Percentiles rank a stretch among this genome's conserved stretches.
Evolutionary conservation across 2,797 vertebrate species (phyloP).

Genomic region (Pseudocheirus occidentalis): DNA sequence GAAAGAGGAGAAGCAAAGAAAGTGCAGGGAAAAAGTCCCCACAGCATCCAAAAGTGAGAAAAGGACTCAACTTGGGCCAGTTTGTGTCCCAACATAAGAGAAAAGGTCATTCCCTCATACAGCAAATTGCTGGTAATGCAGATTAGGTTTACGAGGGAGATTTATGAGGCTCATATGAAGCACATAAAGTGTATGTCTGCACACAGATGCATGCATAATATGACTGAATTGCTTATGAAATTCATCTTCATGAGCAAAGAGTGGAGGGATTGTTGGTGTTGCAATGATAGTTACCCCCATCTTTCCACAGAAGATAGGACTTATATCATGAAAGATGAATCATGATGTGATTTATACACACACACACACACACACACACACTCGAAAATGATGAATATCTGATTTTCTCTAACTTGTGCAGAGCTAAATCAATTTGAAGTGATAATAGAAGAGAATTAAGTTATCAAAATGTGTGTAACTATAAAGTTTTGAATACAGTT

Average conservation of each 20-base stretch:
- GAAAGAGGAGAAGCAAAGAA: background rate
- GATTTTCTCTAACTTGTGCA: slow-evolving; percentile 78
- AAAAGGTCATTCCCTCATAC: slow-evolving; percentile 69
- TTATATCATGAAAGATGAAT: slow-evolving; percentile 78
- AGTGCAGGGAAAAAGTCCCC: slow-evolving; percentile 32
- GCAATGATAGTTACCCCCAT: slow-evolving; percentile 69
- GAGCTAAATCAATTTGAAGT: slow-evolving; percentile 80
- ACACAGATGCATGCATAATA: slow-evolving; percentile 70
- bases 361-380: slow-evolving; percentile 59
- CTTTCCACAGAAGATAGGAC: slow-evolving; percentile 73
- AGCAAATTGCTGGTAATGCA: slow-evolving; percentile 65
- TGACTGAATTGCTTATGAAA: slow-evolving; percentile 74
- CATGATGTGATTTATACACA: slow-evolving; percentile 73
- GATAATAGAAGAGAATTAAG: slow-evolving; percentile 79
- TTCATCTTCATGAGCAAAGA: slow-evolving; percentile 78
- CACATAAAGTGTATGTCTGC: slow-evolving; percentile 58
- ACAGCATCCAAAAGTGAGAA: slow-evolving; percentile 58
- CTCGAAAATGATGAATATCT: slow-evolving; percentile 77
- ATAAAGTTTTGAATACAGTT: slow-evolving; percentile 79
- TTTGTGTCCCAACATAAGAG: slow-evolving; percentile 62
- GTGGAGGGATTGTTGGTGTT: slow-evolving; percentile 69
- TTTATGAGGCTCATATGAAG: slow-evolving; percentile 66
- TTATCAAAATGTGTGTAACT: slow-evolving; percentile 77
- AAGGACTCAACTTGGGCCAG: slow-evolving; percentile 44
- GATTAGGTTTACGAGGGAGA: slow-evolving; percentile 33